phyloP scores from a whole-genome alignment of 2,888 invertebrate genomes.

The Drosophila pseudotalamancana region DNA sequence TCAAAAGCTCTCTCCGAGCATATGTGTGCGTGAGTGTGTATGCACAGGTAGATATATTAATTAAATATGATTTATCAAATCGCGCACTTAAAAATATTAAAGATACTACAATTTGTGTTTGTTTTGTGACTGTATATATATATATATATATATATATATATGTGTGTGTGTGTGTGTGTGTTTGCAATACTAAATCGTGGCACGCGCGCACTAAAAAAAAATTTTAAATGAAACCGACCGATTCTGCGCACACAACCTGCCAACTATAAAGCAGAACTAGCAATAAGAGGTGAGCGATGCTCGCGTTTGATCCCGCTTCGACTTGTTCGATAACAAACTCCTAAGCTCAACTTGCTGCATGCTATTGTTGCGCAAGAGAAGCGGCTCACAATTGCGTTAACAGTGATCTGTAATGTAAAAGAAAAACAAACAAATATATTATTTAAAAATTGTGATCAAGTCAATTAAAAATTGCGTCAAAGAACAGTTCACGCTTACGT shows the following conservation, averaged over 20 bases:
- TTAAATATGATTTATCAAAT: conserved; percentile 3
- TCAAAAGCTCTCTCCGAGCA: conserved; percentile 18
- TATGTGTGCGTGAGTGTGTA: not conserved
- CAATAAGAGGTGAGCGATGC: conserved; percentile 31
- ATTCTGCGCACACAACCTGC: conserved; percentile 55
- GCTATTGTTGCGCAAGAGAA: conserved; percentile 9
- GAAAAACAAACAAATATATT: too few species aligned
- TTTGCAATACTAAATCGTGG: conserved; percentile 51
- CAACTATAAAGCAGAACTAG: conserved; percentile 49
- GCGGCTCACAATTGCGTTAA: conserved; percentile 15
- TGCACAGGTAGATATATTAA: conserved; percentile 6
- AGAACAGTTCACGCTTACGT: too few species aligned
- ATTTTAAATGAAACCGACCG: conserved; percentile 47
- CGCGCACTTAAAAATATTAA: conserved; percentile 56
- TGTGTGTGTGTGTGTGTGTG: conserved; percentile 16
- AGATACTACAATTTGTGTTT: conserved; percentile 35
- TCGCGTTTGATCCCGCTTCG: not conserved
- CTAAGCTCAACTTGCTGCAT: not conserved
- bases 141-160: not conserved
- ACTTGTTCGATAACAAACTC: conserved; percentile 12
- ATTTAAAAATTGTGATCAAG: too few species aligned
- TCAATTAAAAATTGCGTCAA: too few species aligned
- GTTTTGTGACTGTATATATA: conserved; percentile 38
- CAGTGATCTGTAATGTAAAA: not conserved
- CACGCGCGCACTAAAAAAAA: conserved; percentile 59